Evolutionary conservation across 2,888 invertebrate genomes (phyloP).

Genomic region (Germaria angustata): DNA sequence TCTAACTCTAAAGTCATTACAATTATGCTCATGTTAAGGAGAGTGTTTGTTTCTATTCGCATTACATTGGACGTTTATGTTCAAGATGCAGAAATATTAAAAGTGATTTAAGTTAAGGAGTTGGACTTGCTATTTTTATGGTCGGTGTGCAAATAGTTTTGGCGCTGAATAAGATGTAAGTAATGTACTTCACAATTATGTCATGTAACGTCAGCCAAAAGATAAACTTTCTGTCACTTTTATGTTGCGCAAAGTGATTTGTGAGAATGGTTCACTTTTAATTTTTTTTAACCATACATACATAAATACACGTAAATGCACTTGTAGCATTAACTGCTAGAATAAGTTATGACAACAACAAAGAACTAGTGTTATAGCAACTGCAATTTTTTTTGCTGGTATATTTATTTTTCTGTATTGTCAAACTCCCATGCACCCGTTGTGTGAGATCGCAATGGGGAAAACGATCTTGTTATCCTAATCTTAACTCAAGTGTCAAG

Average conservation of each 20-base stretch:
- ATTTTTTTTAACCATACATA: conserved; percentile 7
- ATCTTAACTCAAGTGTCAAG: too few species aligned
- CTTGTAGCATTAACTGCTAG: not conserved
- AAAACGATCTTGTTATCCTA: too few species aligned
- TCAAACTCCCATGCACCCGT: too few species aligned
- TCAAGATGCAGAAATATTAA: conserved; percentile 16
- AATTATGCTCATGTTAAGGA: not conserved
- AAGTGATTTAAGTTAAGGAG: conserved; percentile 40
- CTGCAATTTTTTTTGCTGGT: too few species aligned
- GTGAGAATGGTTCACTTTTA: conserved; percentile 38
- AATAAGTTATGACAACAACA: not conserved
- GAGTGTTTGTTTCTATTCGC: not conserved
- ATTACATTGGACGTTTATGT: conserved; percentile 31
- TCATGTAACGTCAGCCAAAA: conserved; percentile 50
- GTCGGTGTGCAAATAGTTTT: conserved; percentile 46
- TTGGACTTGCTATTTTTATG: conserved; percentile 40
- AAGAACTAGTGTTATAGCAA: too few species aligned
- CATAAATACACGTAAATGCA: not conserved
- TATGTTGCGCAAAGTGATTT: conserved; percentile 54
- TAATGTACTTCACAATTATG: conserved; percentile 53
- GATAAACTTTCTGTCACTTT: conserved; percentile 59
- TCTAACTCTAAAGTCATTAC: conserved; percentile 6
- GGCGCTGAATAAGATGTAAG: conserved; percentile 56
- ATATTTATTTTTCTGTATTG: too few species aligned
- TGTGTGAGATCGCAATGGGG: too few species aligned